Base-by-base conservation (phyloP, 2,797 vertebrate species). In the Pitangus sulphuratus region DNA sequence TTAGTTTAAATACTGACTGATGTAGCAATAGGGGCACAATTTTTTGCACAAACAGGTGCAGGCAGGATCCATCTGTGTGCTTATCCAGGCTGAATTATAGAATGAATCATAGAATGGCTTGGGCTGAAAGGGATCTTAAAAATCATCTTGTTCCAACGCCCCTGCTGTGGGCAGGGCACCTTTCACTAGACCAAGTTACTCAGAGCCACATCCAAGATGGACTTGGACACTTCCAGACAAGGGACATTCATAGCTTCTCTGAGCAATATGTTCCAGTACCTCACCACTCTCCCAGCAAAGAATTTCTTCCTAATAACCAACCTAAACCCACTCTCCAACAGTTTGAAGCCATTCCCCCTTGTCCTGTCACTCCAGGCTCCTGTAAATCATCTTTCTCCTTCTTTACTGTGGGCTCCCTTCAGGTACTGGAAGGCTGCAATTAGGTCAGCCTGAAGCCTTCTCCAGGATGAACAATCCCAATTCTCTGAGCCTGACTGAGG, bases 11-110 rank as follows among this genome's bases (percentile, higher is more conserved):
- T 28, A 84, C 19, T 21, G 6, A 69, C 24, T 48, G 25, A 39
- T 2, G 4, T 8, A 50, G 58, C 81, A 31, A 40, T 2, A 64
- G 11, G 0, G 0, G 10, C 56, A 40, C 9, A 15, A 19, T 28
- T 15, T 51, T 82, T 76, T 72, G n/a, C 19, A 42, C 53, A 28
- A 14, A 2, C 20, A 42, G 1, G 35, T 60, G 33, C 21, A 74
- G 42, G 22, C 33, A 69, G 20, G 31, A 79, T 20, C 57, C 3
- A 5, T 62, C 68, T 21, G 1, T 44, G 16, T 56, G 11, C 17
- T 60, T 69, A 50, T 35, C 31, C 42, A 50, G 30, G 58, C 18
- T 25, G n/a, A 54, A 35, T 35, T 31, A 24, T 5, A 24, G 40
- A 54, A 68, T 15, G 33, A 54, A 47, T 47, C 30, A 19, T 3